Conservation (phyloP, 2,113 vertebrate genomes). For the Ammodytes marinus region DNA sequence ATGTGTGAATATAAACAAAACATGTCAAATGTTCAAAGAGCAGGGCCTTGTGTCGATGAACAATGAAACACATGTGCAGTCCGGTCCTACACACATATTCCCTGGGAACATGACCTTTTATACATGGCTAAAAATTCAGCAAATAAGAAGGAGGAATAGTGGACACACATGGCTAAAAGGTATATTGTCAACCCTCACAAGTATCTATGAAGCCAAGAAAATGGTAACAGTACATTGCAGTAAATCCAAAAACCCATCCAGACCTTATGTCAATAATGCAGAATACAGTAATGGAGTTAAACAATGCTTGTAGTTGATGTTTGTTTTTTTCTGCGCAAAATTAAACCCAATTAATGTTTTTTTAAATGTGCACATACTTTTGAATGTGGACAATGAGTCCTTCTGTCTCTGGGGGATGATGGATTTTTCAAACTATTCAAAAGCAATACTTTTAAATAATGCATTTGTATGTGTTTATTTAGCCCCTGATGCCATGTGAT, state of each 20-base stretch:
- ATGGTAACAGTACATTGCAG: background rate
- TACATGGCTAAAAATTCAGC: background rate
- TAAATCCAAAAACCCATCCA: background rate
- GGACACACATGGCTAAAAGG: background rate
- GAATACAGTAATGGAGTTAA: background rate
- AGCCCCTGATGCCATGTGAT: slow-evolving; percentile 1
- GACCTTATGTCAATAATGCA: background rate
- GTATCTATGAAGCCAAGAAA: background rate
- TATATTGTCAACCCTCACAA: background rate
- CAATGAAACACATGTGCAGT: background rate
- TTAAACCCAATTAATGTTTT: too few species aligned
- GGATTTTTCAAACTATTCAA: background rate
- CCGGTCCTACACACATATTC: background rate
- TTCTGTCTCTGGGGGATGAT: background rate
- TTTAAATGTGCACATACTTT: background rate
- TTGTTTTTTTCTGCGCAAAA: too few species aligned
- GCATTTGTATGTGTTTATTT: background rate
- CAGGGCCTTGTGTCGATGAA: background rate
- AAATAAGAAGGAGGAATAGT: background rate
- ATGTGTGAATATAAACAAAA: slow-evolving; percentile 42
- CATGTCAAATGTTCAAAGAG: slow-evolving; percentile 40
- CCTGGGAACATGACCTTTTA: background rate
- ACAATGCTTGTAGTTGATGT: too few species aligned
- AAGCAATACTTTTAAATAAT: background rate
- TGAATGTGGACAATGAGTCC: background rate